Evolutionary conservation across 1,140 invertebrate species (phyloP), one percentile per base, ranked within the genome.

Genomic region (Philopotamus ludificatus): DNA sequence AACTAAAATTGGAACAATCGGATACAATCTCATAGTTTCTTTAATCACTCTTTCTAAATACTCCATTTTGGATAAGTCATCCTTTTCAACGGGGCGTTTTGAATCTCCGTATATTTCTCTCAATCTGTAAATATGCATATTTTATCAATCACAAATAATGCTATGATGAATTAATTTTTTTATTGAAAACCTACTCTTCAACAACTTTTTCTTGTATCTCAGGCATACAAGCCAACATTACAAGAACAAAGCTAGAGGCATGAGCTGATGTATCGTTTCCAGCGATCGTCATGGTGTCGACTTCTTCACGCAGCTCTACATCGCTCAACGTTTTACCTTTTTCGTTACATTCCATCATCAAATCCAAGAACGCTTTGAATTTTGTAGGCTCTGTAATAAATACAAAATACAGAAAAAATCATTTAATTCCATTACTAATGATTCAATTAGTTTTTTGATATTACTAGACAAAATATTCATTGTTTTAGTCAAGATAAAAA

Each of bases 251-350:
- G 28, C 77, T 75, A 23, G 85, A 80, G 0, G 81, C 84, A 0
- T 83, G 74, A 0, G 87, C 84, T 0, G 89, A 90, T 39, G 90
- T 92, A 72, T 92, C 89, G 71, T 90, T 90, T 9, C 89, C 89
- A 76, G 85, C 86, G 68, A 88, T 85, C 66, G 87, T 89, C 71
- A 91, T 89, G 0, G 88, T 90, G 70, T 91, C 88, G 8, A 89
- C 87, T 77, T 90, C 88, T 72, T 90, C 88, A 12, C 85, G 76
- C 21, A 90, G 80, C 68, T 88, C 79, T 42, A 82, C 78, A 62
- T 84, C 76, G 0, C 79, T 72, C 34, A 86, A 76, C 58, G 71
- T 69, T 8, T 54, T 39, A 26, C 73, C 73, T 9, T 68, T 50
- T 25, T 76, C 65, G n/a, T 72, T 68, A 22, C 72, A 64, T 67